Evolutionary conservation across 2,113 vertebrate genomes (phyloP), one percentile per base, ranked within the genome.

Genomic region (Bubalus kerabau): DNA sequence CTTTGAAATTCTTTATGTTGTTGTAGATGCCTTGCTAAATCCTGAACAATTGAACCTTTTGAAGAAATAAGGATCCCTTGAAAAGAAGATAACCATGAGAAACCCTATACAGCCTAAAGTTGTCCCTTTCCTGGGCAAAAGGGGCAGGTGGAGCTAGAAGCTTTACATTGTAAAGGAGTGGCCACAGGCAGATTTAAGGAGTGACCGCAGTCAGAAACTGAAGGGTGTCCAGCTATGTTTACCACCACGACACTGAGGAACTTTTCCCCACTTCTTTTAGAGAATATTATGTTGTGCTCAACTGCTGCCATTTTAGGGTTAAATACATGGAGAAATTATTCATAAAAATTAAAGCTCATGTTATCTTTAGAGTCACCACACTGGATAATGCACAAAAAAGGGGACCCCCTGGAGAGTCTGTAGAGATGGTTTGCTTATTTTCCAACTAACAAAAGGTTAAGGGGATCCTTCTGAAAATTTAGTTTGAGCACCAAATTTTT

Each of bases 101-200:
- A 98, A 91, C 78, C 62, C 19, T 43, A 17, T 57, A 92, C 91
- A 95, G 80, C 46, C n/a, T 87, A 89, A 97, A 92, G 83, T 59
- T 91, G 48, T 46, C 56, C 88, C 76, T 90, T 95, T 64, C 91
- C 46, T 28, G 10, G 46, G 48, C 9, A 24, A 74, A 24, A 24
- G 21, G 13, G 6, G 2, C 9, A 32, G 36, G 26, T 78, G 6
- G 24, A 2, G 17, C 7, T 36, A 90, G 92, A 74, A 95, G 23
- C 88, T 91, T 62, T 87, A 81, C 2, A 62, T 67, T 81, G 36
- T 24, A 90, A 21, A 95, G n/a, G 36, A 87, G n/a, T 64, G 17
- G 59, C 28, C 56, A 87, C 56, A 62, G 48, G 2, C 48, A 48
- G 48, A 48, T 48, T 24, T 92, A 21, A 95, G n/a, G 36, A 87